Evolutionary conservation across 1,140 invertebrate genomes (phyloP).

Genomic region (Drosophila azteca): DNA sequence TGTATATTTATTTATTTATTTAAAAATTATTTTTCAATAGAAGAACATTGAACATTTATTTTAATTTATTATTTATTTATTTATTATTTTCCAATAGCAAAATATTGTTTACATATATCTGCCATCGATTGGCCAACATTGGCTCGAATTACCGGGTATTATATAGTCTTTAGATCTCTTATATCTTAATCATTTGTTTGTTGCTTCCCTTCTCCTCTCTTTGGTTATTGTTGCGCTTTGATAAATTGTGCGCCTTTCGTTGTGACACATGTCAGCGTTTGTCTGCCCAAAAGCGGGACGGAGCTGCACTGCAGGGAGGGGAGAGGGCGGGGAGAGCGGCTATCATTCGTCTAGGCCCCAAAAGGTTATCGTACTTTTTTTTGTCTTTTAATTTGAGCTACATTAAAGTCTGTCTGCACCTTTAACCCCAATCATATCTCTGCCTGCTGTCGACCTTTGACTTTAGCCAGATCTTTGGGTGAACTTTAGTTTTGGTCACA

Average conservation of each 20-base stretch:
- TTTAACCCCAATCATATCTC: conserved; percentile 36
- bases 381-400: conserved; percentile 1
- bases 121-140: not conserved
- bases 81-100: not conserved
- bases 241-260: conserved; percentile 76
- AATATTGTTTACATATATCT: too few species aligned
- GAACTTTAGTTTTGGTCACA: conserved; percentile 7
- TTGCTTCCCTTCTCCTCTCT: conserved; percentile 14
- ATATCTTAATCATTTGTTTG: conserved; percentile 1
- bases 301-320: not conserved
- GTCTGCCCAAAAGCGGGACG: conserved; percentile 46
- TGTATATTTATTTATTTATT: too few species aligned
- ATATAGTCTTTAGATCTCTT: conserved; percentile 1
- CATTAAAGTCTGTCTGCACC: conserved; percentile 30
- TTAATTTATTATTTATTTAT: not conserved
- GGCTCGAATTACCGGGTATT: not conserved
- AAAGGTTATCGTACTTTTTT: conserved; percentile 60
- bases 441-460: conserved; percentile 1
- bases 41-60: too few species aligned
- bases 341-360: conserved; percentile 33
- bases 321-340: too few species aligned
- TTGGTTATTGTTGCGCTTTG: conserved; percentile 70
- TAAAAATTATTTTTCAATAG: not conserved
- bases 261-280: conserved; percentile 79
- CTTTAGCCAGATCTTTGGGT: conserved; percentile 24